Evolutionary conservation across 2,113 vertebrate genomes (phyloP), one percentile per base, ranked within the genome.

Genomic region (Syngnathoides biaculeatus): DNA sequence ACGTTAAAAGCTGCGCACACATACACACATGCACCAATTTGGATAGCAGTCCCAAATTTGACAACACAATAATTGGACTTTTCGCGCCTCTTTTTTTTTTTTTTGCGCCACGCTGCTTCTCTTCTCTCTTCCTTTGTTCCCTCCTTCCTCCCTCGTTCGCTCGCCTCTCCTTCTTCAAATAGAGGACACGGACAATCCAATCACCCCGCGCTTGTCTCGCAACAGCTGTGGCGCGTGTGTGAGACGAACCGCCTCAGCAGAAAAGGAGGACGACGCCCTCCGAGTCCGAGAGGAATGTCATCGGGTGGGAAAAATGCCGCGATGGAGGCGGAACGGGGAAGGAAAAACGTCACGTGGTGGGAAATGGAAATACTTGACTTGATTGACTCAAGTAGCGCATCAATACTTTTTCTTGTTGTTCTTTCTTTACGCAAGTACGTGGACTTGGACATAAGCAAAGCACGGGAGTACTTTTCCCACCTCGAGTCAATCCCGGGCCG

Each of bases 151-250:
- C 69, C 45, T 52, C 47, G 30, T 55, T 58, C 38, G 48, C 73
- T 58, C 38, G 48, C 73, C 69, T 80, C 84, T 86, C 81, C 83
- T 86, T 84, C 81, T 85, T 79, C 84, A 84, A 85, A 89, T 80
- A 88, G 86, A 89, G 88, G 88, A 87, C 88, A 86, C 67, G 82
- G 83, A 87, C 86, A 87, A 87, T 88, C 86, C 86, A 88, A 89
- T 86, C 88, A 57, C 50, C 55, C 56, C 42, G 55, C 64, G 61
- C 61, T 61, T 53, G 48, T 63, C 40, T 81, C 62, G 78, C 79
- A 84, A 89, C 85, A 89, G 86, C 88, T 88, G 88, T 83, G 82
- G 79, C 64, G 86, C 79, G 80, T 63, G 72, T 65, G 58, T 72
- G 66, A 38, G 45, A 62, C 84, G 67, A 64, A 74, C 74, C 8